A percentile compares a stretch with the other conserved stretches of the same genome.
Evolutionary conservation across 2,888 invertebrate genomes (phyloP).

Genomic region (Biston betularia): DNA sequence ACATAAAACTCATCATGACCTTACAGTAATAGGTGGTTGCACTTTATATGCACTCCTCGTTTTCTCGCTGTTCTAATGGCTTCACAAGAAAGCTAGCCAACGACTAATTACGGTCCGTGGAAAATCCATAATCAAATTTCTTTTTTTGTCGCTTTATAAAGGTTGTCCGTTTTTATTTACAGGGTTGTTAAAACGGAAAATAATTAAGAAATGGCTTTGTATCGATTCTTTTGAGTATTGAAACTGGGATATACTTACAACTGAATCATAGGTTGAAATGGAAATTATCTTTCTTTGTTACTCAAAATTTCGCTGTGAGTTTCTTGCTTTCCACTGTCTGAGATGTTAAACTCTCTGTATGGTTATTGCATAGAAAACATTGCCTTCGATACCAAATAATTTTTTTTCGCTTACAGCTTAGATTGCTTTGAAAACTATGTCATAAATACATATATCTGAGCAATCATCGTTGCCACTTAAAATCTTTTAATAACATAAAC

Average conservation of each 20-base stretch:
- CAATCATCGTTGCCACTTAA: too few relatives aligned
- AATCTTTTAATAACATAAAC: too few relatives aligned
- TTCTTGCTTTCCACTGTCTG: neutral
- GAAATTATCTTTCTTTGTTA: neutral
- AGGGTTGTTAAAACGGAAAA: slow-evolving; percentile 30
- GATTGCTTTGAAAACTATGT: too few relatives aligned
- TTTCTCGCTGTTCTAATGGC: slow-evolving; percentile 13
- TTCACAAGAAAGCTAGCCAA: slow-evolving; percentile 24
- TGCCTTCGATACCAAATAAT: too few relatives aligned
- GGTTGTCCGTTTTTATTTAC: slow-evolving; percentile 30
- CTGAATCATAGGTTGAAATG: neutral
- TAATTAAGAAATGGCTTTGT: slow-evolving; percentile 18
- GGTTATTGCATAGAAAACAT: neutral
- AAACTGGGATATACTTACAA: neutral
- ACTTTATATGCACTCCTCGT: neutral
- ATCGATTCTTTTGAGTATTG: slow-evolving; percentile 5
- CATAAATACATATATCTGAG: too few relatives aligned
- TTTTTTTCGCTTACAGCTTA: too few relatives aligned
- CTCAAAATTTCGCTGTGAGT: neutral
- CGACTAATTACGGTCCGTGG: slow-evolving; percentile 37
- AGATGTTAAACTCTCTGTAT: neutral
- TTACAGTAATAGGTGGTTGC: neutral
- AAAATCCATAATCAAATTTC: slow-evolving; percentile 38
- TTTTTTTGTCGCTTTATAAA: slow-evolving; percentile 35
- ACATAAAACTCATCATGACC: neutral